Conservation (phyloP, 2,888 invertebrate species). For the Drosophila macrospina region DNA sequence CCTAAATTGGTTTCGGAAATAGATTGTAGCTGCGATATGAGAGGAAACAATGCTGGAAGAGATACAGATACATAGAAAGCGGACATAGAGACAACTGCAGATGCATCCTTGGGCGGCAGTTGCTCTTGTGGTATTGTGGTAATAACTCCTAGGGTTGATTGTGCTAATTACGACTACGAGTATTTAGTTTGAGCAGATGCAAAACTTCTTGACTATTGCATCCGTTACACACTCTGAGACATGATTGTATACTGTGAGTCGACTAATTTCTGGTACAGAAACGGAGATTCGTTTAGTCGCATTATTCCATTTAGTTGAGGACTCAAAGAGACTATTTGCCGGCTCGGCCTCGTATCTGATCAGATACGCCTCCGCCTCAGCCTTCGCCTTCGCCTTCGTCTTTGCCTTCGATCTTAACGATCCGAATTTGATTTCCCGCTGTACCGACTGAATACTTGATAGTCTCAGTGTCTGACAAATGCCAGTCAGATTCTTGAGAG, state of each 20-base stretch:
- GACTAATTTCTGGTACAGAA: constrained; percentile 37
- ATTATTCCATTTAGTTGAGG: constrained; percentile 31
- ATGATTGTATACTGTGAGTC: constrained; percentile 22
- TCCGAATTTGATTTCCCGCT: background rate
- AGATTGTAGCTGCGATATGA: constrained; percentile 54
- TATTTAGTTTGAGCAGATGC: constrained; percentile 48
- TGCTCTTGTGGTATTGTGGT: constrained; percentile 24
- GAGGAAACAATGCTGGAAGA: constrained; percentile 38
- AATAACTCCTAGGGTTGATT: constrained; percentile 20
- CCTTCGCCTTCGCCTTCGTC: no score
- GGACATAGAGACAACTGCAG: constrained; percentile 24
- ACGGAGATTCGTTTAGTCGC: constrained; percentile 29
- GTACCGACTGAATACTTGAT: constrained; percentile 15
- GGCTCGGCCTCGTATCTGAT: constrained; percentile 37
- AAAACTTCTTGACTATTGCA: constrained; percentile 77
- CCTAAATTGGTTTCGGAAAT: constrained; percentile 40
- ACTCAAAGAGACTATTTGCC: constrained; percentile 23
- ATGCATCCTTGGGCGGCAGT: constrained; percentile 34
- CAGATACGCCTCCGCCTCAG: constrained; percentile 3
- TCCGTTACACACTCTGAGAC: constrained; percentile 46
- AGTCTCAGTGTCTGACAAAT: constrained; percentile 57
- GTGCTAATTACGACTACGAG: constrained; percentile 13
- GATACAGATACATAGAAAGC: constrained; percentile 5
- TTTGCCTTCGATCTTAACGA: background rate
- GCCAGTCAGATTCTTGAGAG: constrained; percentile 37